Conservation (phyloP, 2,888 invertebrate species). For the Heliothis peltigera region DNA sequence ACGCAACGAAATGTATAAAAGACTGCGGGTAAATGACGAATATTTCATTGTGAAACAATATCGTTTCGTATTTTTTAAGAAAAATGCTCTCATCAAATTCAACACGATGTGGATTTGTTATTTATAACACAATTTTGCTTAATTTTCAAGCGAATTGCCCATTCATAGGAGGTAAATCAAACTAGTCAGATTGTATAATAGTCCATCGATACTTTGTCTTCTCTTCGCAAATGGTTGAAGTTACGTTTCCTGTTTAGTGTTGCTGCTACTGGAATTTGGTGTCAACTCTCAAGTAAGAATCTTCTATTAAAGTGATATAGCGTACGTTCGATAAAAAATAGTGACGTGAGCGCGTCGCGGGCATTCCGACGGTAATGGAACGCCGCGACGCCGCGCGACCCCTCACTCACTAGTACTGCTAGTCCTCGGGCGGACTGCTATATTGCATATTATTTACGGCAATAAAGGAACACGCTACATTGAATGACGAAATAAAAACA, state of each 20-base stretch:
- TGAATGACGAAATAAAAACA: too few species aligned
- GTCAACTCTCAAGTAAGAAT: neutral
- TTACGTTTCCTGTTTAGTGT: neutral
- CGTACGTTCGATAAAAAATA: neutral
- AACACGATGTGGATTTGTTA: too few species aligned
- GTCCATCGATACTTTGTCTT: too few species aligned
- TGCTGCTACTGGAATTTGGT: neutral
- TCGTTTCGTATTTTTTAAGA: neutral
- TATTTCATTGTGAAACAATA: neutral
- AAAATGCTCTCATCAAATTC: too few species aligned
- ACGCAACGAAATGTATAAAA: neutral
- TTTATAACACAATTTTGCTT: too few species aligned
- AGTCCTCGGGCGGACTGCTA: too few species aligned
- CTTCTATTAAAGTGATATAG: neutral
- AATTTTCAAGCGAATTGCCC: too few species aligned
- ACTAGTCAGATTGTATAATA: too few species aligned
- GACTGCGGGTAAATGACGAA: neutral
- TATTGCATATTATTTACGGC: neutral
- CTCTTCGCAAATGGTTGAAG: too few species aligned
- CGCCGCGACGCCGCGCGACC: neutral
- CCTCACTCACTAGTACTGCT: too few species aligned
- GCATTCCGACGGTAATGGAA: slow-evolving; percentile 20
- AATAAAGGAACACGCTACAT: neutral
- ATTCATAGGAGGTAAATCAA: too few species aligned
- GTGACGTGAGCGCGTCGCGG: neutral